A percentile compares a stretch with the other conserved stretches of the same genome.
These are phyloP conservation scores for Cygnus atratus DNA, from an alignment of 2,113 vertebrate species.

Conservation along the genomic window DNA sequence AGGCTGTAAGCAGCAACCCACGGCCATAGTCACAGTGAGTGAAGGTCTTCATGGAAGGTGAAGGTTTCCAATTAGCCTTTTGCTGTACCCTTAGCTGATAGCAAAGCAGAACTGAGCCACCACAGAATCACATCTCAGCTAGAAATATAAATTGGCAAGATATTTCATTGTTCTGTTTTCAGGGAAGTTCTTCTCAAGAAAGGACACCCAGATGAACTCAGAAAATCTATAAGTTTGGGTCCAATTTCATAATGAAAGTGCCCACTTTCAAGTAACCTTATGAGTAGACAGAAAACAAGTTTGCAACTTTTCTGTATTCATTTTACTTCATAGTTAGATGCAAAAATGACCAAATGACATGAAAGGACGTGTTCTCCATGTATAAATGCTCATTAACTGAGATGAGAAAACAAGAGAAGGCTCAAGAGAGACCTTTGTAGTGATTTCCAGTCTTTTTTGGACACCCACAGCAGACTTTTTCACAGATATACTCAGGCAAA, in stretches of 20 bases:
- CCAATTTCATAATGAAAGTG: not conserved
- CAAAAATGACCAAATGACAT: not conserved
- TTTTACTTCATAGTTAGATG: not conserved
- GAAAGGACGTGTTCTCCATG: not conserved
- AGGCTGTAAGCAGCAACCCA: not conserved
- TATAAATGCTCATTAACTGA: constrained; percentile 18
- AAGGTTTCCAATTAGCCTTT: not conserved
- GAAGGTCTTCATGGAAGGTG: not conserved
- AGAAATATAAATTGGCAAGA: not conserved
- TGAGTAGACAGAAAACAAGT: not conserved
- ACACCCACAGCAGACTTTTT: not conserved
- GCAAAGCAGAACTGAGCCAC: not conserved
- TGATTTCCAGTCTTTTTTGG: not conserved
- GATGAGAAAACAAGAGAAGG: not conserved
- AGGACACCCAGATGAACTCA: not conserved
- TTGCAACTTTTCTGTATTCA: not conserved
- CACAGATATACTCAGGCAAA: constrained; percentile 1
- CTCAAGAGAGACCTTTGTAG: constrained; percentile 24
- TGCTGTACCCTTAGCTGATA: not conserved
- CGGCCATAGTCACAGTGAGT: accelerated
- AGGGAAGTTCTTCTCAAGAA: not conserved
- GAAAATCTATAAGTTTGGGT: not conserved
- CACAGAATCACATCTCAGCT: not conserved
- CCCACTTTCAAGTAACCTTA: not conserved
- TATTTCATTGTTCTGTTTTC: not conserved